Evolutionary conservation across 2,888 invertebrate species (phyloP).

Genomic region (Lymantria monacha): DNA sequence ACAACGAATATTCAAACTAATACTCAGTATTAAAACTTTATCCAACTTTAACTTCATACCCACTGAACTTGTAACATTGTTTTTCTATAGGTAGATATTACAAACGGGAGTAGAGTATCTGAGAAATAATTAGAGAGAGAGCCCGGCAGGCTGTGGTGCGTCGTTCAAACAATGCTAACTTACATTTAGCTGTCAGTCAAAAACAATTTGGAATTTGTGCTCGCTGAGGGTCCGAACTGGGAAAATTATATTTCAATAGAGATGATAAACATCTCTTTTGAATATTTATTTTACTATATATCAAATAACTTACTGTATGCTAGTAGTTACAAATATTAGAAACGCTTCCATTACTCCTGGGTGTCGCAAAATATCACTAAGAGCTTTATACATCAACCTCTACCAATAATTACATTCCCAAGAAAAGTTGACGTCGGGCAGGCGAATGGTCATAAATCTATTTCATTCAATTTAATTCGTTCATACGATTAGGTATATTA

Average conservation of each 20-base stretch:
- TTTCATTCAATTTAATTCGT: too few relatives aligned
- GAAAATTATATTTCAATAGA: constrained; percentile 55
- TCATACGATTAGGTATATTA: too few relatives aligned
- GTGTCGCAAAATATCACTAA: too few relatives aligned
- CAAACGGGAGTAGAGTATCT: constrained; percentile 20
- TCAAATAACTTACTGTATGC: too few relatives aligned
- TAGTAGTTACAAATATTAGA: too few relatives aligned
- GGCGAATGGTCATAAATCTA: too few relatives aligned
- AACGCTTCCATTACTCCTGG: too few relatives aligned
- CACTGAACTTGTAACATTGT: constrained; percentile 18
- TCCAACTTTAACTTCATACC: constrained; percentile 7
- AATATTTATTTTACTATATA: background rate
- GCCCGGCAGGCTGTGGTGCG: constrained; percentile 67
- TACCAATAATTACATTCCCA: too few relatives aligned
- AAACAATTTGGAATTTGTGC: constrained; percentile 83
- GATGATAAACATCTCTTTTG: constrained; percentile 34
- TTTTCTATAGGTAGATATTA: constrained; percentile 22
- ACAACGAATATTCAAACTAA: too few relatives aligned
- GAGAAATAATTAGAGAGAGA: constrained; percentile 77
- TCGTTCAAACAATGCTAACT: constrained; percentile 81
- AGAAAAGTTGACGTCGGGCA: too few relatives aligned
- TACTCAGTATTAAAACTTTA: background rate
- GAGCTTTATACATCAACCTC: too few relatives aligned
- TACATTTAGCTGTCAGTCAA: constrained; percentile 83
- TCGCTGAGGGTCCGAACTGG: constrained; percentile 70